Conservation (phyloP, 1,140 invertebrate genomes). For the Nasonia vitripennis region DNA sequence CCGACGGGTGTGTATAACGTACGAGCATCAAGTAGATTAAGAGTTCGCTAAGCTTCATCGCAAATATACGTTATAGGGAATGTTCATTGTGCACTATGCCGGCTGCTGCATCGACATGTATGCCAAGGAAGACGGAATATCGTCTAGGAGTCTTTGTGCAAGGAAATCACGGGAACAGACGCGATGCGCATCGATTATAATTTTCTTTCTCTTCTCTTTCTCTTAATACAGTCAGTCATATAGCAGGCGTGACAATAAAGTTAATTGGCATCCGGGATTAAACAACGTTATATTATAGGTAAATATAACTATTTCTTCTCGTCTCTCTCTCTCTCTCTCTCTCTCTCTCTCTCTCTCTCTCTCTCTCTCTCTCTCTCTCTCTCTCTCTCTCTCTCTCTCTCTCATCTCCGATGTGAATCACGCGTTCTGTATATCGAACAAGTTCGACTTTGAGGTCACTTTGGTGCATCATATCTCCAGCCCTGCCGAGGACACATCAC, state of each 20-base stretch:
- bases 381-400: no score
- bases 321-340: no score
- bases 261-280: conserved; percentile 56
- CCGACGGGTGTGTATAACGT: conserved; percentile 9
- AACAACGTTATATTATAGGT: neutral
- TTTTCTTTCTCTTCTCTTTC: neutral
- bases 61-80: neutral
- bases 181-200: conserved; percentile 7
- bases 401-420: conserved; percentile 32
- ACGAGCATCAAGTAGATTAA: neutral
- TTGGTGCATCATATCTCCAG: conserved; percentile 58
- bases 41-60: neutral
- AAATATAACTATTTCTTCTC: neutral
- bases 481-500: conserved; percentile 20
- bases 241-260: neutral
- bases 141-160: conserved; percentile 44
- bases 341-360: no score
- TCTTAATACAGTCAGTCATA: neutral
- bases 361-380: no score
- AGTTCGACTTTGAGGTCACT: conserved; percentile 60
- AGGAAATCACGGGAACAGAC: conserved; percentile 38
- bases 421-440: conserved; percentile 59
- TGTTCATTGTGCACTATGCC: conserved; percentile 17
- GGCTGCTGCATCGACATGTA: conserved; percentile 23
- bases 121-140: conserved; percentile 37